Conservation (phyloP, 2,113 vertebrate species). For the Irena cyanogastra region DNA sequence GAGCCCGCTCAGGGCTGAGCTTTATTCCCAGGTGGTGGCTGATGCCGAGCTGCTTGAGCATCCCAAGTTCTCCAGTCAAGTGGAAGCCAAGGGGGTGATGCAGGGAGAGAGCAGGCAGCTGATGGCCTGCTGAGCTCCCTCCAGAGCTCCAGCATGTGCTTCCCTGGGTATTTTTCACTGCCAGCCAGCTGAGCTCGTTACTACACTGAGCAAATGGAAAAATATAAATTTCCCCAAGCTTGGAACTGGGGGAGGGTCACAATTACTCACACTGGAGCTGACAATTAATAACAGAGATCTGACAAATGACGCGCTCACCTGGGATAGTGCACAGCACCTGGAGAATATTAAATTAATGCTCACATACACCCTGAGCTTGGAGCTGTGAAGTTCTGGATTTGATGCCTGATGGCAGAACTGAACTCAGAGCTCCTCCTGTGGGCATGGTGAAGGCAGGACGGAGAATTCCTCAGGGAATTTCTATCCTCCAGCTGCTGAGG, state of each 20-base stretch:
- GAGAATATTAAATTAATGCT: background rate
- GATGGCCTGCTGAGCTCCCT: background rate
- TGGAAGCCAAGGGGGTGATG: background rate
- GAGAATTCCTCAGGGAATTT: background rate
- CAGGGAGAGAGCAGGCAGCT: background rate
- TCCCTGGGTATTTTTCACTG: background rate
- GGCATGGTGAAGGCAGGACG: background rate
- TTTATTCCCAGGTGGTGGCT: background rate
- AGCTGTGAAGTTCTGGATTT: background rate
- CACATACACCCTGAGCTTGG: background rate
- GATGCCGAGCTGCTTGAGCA: background rate
- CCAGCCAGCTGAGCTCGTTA: background rate
- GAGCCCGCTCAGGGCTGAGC: rapidly evolving
- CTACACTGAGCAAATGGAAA: background rate
- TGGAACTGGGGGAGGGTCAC: background rate
- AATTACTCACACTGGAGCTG: background rate
- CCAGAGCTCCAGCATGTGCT: background rate
- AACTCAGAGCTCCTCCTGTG: background rate
- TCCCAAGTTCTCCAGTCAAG: background rate
- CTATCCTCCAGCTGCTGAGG: background rate
- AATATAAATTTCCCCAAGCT: background rate
- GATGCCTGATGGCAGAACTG: background rate
- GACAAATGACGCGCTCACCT: background rate
- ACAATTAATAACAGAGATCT: background rate
- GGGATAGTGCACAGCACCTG: background rate